Evolutionary conservation across 2,888 invertebrate species (phyloP).

Genomic region (Tenodera sinensis): DNA sequence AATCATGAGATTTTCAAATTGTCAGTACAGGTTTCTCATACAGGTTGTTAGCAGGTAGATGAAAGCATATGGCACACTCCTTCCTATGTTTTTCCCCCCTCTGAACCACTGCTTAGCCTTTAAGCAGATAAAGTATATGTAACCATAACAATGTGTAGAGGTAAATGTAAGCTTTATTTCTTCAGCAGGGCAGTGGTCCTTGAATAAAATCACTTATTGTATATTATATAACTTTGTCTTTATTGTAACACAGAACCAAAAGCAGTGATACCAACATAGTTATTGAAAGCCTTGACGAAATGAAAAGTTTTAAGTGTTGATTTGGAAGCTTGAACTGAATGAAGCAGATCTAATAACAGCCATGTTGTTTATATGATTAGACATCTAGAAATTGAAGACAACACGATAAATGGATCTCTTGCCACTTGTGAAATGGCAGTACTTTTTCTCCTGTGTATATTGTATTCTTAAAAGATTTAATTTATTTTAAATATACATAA

Average conservation of each 20-base stretch:
- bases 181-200: not conserved
- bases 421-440: not conserved
- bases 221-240: not conserved
- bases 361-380: not conserved
- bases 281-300: not conserved
- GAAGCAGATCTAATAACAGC: not conserved
- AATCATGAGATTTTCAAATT: not conserved
- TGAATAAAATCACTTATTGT: not conserved
- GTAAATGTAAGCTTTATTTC: not conserved
- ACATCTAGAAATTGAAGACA: not conserved
- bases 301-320: not conserved
- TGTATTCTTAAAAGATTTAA: not conserved
- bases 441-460: not conserved
- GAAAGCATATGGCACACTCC: not conserved
- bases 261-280: not conserved
- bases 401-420: not conserved
- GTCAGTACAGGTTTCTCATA: not conserved
- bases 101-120: not conserved
- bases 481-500: not conserved
- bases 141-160: not conserved
- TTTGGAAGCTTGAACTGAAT: not conserved
- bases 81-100: not conserved
- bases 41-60: not conserved
- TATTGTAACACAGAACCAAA: not conserved
- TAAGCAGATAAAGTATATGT: not conserved